Percentiles rank a stretch among this genome's conserved stretches.
phyloP scores from a whole-genome alignment of 2,113 vertebrate species.

The Cololabis saira region DNA sequence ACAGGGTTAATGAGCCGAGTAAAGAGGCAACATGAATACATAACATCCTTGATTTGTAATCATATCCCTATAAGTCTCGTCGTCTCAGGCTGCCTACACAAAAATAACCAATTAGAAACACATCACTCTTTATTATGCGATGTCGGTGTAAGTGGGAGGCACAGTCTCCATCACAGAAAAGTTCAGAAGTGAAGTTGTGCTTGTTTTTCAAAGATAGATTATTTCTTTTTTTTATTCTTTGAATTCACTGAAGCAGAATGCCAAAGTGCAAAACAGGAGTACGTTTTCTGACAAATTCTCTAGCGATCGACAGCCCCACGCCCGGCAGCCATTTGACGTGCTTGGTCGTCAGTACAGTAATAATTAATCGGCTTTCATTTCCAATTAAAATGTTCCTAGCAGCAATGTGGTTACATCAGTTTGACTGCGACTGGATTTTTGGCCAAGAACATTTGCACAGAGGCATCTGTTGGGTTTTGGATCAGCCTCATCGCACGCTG shows the following conservation, averaged over 20 bases:
- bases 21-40: background rate
- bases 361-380: constrained; percentile 72
- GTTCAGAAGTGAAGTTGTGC: background rate
- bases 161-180: background rate
- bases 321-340: constrained; percentile 25
- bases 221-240: background rate
- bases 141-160: background rate
- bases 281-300: constrained; percentile 34
- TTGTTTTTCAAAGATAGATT: background rate
- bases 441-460: constrained; percentile 37
- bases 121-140: too few relatives aligned
- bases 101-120: too few relatives aligned
- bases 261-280: constrained; percentile 3
- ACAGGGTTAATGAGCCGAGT: constrained; percentile 4
- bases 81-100: too few relatives aligned
- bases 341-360: constrained; percentile 58
- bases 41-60: too few relatives aligned
- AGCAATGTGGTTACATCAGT: constrained; percentile 55
- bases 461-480: constrained; percentile 39
- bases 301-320: constrained; percentile 21
- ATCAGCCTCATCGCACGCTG: constrained; percentile 39
- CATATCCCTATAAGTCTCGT: too few relatives aligned
- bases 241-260: constrained; percentile 5
- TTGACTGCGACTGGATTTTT: constrained; percentile 52
- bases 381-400: constrained; percentile 76